Conservation (phyloP, 2,888 invertebrate species). For the Eremobia ochroleuca region DNA sequence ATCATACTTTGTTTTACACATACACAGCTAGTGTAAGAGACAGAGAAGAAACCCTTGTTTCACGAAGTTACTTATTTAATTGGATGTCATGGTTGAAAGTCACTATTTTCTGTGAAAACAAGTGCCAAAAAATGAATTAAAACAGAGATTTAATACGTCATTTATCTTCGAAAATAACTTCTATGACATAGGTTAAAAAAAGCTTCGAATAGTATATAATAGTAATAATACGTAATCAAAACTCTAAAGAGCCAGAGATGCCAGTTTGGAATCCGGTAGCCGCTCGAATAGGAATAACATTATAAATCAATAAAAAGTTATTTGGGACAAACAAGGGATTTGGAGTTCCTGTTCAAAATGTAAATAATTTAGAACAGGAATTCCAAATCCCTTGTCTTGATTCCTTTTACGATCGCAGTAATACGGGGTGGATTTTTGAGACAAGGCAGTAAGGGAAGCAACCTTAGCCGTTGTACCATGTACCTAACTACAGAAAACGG, state of each 20-base stretch:
- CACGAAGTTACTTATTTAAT: not conserved
- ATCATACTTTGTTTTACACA: no score
- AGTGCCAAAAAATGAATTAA: not conserved
- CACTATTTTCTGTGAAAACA: not conserved
- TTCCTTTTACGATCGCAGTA: not conserved
- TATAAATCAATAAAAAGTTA: not conserved
- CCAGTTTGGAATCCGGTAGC: no score
- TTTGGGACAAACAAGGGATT: not conserved
- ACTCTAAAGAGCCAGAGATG: not conserved
- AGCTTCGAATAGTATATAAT: not conserved
- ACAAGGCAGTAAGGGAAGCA: not conserved
- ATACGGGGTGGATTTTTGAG: not conserved
- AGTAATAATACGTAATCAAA: not conserved
- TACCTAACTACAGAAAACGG: no score
- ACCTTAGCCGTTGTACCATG: not conserved
- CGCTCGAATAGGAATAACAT: not conserved
- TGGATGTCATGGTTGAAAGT: not conserved
- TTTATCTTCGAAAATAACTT: not conserved
- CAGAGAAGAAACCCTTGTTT: not conserved
- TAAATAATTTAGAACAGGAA: not conserved
- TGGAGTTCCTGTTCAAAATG: not conserved
- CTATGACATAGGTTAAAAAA: not conserved
- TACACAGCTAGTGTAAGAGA: not conserved
- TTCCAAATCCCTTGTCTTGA: not conserved
- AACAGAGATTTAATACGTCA: not conserved